Percentiles rank a stretch among this genome's conserved stretches.
These are phyloP conservation scores for Regulus satrapa DNA, from an alignment of 2,113 vertebrate genomes.

Conservation along the genomic window DNA sequence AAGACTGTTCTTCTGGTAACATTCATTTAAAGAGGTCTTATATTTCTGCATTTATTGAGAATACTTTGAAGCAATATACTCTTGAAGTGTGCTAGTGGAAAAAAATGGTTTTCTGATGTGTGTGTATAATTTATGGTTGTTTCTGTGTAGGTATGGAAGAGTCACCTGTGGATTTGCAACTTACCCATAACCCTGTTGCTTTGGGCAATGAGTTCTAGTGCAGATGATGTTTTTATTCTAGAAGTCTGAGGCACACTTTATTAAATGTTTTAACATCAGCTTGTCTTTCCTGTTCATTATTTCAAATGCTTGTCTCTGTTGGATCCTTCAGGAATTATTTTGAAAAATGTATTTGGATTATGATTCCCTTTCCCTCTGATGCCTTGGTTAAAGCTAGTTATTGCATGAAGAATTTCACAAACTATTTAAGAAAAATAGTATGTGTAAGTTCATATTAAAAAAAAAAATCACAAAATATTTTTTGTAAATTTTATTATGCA, in stretches of 20 bases:
- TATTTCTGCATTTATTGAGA: not conserved
- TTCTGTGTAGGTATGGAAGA: not conserved
- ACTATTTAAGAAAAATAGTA: not conserved
- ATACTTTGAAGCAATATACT: not conserved
- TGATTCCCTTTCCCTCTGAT: not conserved
- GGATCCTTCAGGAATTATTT: not conserved
- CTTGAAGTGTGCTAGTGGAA: not conserved
- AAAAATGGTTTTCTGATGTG: not conserved
- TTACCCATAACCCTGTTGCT: not conserved
- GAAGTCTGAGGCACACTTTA: not conserved
- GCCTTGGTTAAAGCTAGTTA: not conserved
- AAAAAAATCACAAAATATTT: constrained; percentile 13
- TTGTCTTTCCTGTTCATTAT: not conserved
- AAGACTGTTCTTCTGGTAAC: not conserved
- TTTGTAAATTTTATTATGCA: constrained; percentile 64
- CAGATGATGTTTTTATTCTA: not conserved
- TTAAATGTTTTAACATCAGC: not conserved
- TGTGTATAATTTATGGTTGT: not conserved
- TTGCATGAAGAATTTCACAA: not conserved
- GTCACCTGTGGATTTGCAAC: not conserved
- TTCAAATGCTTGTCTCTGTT: not conserved
- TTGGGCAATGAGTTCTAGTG: not conserved
- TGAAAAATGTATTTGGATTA: not conserved
- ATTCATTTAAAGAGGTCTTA: not conserved
- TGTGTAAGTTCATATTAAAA: not conserved